Percentiles rank a stretch among this genome's conserved stretches.
phyloP scores from a whole-genome alignment of 2,113 vertebrate genomes.

The Anhinga anhinga region DNA sequence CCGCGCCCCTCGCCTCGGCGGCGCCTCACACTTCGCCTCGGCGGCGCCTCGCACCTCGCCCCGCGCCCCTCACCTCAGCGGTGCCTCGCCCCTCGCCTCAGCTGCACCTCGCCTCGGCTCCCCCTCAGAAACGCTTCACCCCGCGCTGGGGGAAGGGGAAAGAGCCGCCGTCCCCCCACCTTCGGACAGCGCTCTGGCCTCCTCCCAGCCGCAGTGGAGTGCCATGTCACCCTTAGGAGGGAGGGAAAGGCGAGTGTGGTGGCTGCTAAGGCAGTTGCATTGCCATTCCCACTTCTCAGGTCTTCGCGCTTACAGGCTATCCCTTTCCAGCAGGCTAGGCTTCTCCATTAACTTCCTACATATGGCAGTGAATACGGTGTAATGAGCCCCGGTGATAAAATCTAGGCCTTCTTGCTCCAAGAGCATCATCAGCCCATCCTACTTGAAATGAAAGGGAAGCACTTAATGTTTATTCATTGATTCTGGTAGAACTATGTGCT shows the following conservation, averaged over 20 bases:
- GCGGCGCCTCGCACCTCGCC: fast-evolving
- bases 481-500: slow-evolving; percentile 43
- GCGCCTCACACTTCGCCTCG: too few relatives aligned
- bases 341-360: not conserved
- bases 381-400: not conserved
- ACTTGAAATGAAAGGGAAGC: slow-evolving; percentile 16
- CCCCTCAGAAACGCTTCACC: not conserved
- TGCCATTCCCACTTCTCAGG: not conserved
- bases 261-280: not conserved
- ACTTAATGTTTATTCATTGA: slow-evolving; percentile 61
- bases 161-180: not conserved
- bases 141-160: fast-evolving
- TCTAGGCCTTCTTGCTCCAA: not conserved
- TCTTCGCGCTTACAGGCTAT: not conserved
- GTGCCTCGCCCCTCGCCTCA: not conserved
- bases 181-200: not conserved
- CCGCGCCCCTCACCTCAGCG: not conserved
- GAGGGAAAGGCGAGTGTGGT: not conserved
- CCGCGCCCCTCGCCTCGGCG: not conserved
- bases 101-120: fast-evolving
- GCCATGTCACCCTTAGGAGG: not conserved
- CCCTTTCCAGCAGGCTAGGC: not conserved
- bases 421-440: not conserved
- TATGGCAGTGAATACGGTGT: not conserved
- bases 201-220: not conserved